Conservation (phyloP, 2,113 vertebrate species). For the Aplodontia rufa region DNA sequence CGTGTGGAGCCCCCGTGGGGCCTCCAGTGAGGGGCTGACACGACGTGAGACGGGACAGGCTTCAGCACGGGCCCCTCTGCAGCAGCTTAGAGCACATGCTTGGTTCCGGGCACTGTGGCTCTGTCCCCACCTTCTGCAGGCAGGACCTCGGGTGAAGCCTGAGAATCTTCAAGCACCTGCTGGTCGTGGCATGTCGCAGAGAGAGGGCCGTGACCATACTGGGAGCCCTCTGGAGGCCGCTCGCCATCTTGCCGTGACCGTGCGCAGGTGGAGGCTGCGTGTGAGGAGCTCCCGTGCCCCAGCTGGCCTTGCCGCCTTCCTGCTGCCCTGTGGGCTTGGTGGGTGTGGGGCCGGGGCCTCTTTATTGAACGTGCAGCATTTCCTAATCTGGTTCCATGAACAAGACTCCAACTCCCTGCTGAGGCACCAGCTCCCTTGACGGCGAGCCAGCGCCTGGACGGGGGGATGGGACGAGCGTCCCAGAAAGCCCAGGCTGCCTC, state of each 20-base stretch:
- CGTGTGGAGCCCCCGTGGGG: fast-evolving
- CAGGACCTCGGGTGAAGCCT: not conserved
- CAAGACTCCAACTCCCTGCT: too few relatives aligned
- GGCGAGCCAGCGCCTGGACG: not conserved
- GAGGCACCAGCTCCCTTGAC: too few relatives aligned
- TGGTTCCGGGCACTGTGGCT: fast-evolving
- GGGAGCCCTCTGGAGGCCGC: not conserved
- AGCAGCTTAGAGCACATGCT: not conserved
- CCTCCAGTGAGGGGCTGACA: fast-evolving
- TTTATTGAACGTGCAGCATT: not conserved
- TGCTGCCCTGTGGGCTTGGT: not conserved
- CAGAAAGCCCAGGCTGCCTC: not conserved
- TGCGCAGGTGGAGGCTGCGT: not conserved
- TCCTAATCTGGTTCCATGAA: not conserved
- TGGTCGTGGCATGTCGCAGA: not conserved
- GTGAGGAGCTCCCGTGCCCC: not conserved
- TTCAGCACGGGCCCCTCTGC: too few relatives aligned
- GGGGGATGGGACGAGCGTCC: not conserved
- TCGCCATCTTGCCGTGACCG: fast-evolving
- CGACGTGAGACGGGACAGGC: not conserved
- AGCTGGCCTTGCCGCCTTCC: not conserved
- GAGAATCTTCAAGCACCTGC: not conserved
- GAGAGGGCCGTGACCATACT: not conserved
- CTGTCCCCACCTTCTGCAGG: not conserved
- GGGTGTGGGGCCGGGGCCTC: not conserved